These are phyloP conservation scores for Herminia tarsipennalis DNA, from an alignment of 2,888 invertebrate species.

Conservation along the genomic window DNA sequence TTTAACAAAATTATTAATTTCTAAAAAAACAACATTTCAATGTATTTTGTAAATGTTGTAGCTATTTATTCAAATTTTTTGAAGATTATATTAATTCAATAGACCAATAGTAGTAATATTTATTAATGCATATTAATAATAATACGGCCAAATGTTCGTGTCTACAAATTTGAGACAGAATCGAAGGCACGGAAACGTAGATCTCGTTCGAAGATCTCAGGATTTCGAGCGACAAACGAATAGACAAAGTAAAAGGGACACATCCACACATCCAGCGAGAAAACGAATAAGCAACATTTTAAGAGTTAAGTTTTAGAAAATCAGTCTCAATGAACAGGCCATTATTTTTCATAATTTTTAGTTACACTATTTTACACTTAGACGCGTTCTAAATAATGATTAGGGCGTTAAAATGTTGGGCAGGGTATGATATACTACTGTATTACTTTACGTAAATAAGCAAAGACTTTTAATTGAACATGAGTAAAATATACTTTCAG, in stretches of 20 bases:
- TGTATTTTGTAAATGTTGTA: too few species aligned
- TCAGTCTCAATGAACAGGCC: slow-evolving; percentile 85
- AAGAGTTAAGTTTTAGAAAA: slow-evolving; percentile 80
- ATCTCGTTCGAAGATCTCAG: slow-evolving; percentile 30
- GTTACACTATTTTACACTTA: slow-evolving; percentile 60
- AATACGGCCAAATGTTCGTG: slow-evolving; percentile 36
- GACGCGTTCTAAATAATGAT: slow-evolving; percentile 50
- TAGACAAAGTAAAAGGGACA: slow-evolving; percentile 32
- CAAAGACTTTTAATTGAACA: too few species aligned
- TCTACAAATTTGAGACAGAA: slow-evolving; percentile 33
- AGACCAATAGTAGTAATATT: slow-evolving; percentile 6
- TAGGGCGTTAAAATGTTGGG: slow-evolving; percentile 25
- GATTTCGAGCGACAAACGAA: slow-evolving; percentile 27
- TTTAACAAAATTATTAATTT: too few species aligned
- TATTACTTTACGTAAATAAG: slow-evolving; percentile 8
- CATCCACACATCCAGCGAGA: slow-evolving; percentile 48
- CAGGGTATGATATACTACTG: slow-evolving; percentile 10
- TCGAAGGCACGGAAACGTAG: slow-evolving; percentile 44
- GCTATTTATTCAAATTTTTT: not conserved
- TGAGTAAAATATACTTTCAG: too few species aligned
- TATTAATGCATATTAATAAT: slow-evolving; percentile 17
- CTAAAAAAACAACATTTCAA: too few species aligned
- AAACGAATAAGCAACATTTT: slow-evolving; percentile 55
- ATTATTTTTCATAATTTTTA: slow-evolving; percentile 70
- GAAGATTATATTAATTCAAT: not conserved